A percentile compares a stretch with the other conserved stretches of the same genome.
Evolutionary conservation across 2,888 invertebrate genomes (phyloP).

Genomic region (Drosophila suboccidentalis): DNA sequence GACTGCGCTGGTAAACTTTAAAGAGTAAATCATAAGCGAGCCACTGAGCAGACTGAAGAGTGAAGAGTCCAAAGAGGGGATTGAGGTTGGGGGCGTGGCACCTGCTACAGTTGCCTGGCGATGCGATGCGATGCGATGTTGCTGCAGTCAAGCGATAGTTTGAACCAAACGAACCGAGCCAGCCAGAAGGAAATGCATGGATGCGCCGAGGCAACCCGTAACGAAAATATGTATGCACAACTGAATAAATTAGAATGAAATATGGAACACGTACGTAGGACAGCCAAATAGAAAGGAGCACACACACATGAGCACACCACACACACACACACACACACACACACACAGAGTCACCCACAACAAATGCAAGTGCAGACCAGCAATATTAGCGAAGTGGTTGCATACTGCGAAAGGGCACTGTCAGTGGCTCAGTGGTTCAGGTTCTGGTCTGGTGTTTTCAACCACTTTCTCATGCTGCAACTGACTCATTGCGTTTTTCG

Average conservation of each 20-base stretch:
- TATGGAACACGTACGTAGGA: slow-evolving; percentile 79
- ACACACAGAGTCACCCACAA: slow-evolving; percentile 58
- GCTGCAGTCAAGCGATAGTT: slow-evolving; percentile 75
- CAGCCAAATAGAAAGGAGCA: slow-evolving; percentile 1
- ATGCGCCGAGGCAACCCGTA: slow-evolving; percentile 78
- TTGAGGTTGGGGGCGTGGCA: slow-evolving; percentile 19
- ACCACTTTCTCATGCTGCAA: slow-evolving; percentile 52
- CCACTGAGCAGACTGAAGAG: slow-evolving; percentile 51
- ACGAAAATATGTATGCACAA: slow-evolving; percentile 81
- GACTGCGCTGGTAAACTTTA: slow-evolving; percentile 52
- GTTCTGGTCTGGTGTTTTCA: slow-evolving; percentile 16
- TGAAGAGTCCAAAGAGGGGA: slow-evolving; percentile 1
- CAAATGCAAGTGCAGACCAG: slow-evolving; percentile 48
- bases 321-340: slow-evolving; percentile 9
- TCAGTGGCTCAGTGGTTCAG: background rate
- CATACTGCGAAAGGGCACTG: slow-evolving; percentile 10
- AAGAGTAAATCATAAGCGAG: slow-evolving; percentile 76
- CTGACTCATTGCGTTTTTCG: slow-evolving; percentile 65
- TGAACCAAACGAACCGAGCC: slow-evolving; percentile 78
- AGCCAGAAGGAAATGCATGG: slow-evolving; percentile 80
- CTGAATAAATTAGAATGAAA: slow-evolving; percentile 81
- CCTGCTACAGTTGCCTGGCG: slow-evolving; percentile 31
- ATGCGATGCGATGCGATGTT: slow-evolving; percentile 8
- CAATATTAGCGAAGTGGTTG: slow-evolving; percentile 53
- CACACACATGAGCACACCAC: slow-evolving; percentile 4